phyloP scores from a whole-genome alignment of 1,140 invertebrate genomes.

The Rhyacophila brunnea region DNA sequence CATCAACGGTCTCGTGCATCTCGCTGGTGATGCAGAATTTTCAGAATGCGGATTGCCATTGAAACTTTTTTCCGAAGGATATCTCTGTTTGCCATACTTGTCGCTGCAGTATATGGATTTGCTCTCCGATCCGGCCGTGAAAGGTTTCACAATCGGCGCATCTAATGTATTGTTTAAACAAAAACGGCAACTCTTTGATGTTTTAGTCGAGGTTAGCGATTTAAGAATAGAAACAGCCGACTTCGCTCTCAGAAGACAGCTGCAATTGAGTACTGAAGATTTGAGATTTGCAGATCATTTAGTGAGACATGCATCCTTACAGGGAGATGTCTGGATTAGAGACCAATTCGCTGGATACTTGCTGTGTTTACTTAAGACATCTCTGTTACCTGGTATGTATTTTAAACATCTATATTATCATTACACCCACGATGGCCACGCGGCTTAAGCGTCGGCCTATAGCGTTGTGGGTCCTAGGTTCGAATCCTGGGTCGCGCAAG shows the following conservation, averaged over 20 bases:
- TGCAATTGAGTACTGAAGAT: conserved; percentile 92
- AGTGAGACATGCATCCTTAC: conserved; percentile 80
- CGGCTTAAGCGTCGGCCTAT: no score
- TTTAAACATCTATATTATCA: not conserved
- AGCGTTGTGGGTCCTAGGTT: no score
- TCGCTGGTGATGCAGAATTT: conserved; percentile 62
- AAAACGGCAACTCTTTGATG: conserved; percentile 89
- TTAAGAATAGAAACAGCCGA: conserved; percentile 87
- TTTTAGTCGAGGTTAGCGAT: conserved; percentile 87
- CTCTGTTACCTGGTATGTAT: conserved; percentile 67
- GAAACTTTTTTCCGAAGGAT: conserved; percentile 87
- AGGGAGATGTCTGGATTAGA: conserved; percentile 88
- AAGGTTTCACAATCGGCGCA: conserved; percentile 92
- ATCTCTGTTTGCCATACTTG: conserved; percentile 93
- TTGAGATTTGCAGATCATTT: conserved; percentile 93
- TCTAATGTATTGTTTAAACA: conserved; percentile 98
- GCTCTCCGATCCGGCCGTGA: conserved; percentile 81
- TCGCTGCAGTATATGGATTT: conserved; percentile 94
- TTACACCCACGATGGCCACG: no score
- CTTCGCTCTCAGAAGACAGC: conserved; percentile 74
- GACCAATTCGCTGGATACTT: conserved; percentile 93
- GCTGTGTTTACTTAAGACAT: conserved; percentile 81
- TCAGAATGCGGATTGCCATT: conserved; percentile 85
- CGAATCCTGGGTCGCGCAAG: no score
- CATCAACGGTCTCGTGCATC: conserved; percentile 50